These are phyloP conservation scores for Latrodectus hesperus DNA, from an alignment of 2,888 invertebrate species.

Conservation along the genomic window DNA sequence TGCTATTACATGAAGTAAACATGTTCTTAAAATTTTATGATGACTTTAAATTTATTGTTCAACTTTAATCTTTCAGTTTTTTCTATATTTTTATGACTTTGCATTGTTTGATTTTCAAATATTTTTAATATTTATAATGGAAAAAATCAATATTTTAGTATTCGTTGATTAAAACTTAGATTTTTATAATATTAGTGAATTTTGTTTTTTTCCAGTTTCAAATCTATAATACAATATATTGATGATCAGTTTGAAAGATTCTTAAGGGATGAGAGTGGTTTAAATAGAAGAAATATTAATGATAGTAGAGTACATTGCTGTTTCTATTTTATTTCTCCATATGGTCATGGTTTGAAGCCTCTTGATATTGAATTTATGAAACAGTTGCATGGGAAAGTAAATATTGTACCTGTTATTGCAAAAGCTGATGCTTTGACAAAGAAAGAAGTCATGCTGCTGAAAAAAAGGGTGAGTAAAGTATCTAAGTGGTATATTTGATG, in stretches of 20 bases:
- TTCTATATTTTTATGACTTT: too few relatives aligned
- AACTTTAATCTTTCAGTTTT: too few relatives aligned
- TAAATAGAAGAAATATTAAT: constrained; percentile 93
- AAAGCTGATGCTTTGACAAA: constrained; percentile 95
- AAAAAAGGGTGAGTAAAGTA: constrained; percentile 81
- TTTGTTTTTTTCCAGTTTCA: constrained; percentile 55
- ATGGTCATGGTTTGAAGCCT: constrained; percentile 95
- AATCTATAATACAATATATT: constrained; percentile 94
- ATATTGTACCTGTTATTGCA: constrained; percentile 98
- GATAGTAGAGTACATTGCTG: constrained; percentile 98
- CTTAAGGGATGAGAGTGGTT: constrained; percentile 69
- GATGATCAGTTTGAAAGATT: constrained; percentile 94
- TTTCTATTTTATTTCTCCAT: constrained; percentile 97
- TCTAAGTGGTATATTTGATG: not conserved
- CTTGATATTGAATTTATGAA: constrained; percentile 97
- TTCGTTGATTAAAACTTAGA: too few relatives aligned
- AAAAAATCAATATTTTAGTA: too few relatives aligned
- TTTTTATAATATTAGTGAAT: too few relatives aligned
- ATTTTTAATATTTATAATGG: too few relatives aligned
- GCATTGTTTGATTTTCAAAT: too few relatives aligned
- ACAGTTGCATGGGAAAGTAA: constrained; percentile 91
- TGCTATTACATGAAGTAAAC: too few relatives aligned
- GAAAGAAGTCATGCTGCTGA: constrained; percentile 89
- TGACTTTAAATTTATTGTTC: too few relatives aligned
- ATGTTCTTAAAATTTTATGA: too few relatives aligned